A percentile compares a stretch with the other conserved stretches of the same genome.
These are phyloP conservation scores for Smutsia temminckii DNA, from an alignment of 2,797 vertebrate species.

Conservation along the genomic window DNA sequence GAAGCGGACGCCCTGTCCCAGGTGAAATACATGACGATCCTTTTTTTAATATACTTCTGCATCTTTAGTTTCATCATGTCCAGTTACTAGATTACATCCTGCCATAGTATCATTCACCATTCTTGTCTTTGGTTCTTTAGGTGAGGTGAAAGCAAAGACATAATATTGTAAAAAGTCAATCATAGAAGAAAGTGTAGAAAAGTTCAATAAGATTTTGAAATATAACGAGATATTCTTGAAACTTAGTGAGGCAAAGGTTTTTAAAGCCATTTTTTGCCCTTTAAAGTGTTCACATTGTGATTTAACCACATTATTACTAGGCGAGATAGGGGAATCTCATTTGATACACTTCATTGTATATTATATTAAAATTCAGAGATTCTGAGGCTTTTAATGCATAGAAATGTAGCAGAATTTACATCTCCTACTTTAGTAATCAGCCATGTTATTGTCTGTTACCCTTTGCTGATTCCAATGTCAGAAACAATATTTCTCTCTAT, in stretches of 20 bases:
- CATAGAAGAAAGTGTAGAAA: constrained; percentile 24
- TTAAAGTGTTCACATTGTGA: constrained; percentile 77
- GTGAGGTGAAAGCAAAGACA: constrained; percentile 45
- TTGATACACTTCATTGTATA: constrained; percentile 86
- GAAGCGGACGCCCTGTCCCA: constrained; percentile 7
- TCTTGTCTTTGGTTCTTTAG: constrained; percentile 28
- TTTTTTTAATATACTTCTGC: not conserved
- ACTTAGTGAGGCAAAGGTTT: constrained; percentile 69
- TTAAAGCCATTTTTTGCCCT: constrained; percentile 72
- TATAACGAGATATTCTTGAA: constrained; percentile 69
- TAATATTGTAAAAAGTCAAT: constrained; percentile 52
- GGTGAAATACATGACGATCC: not conserved
- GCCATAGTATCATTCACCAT: not conserved
- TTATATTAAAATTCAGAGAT: constrained; percentile 85
- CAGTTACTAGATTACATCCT: constrained; percentile 30
- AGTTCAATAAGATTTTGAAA: constrained; percentile 73
- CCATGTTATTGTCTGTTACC: constrained; percentile 86
- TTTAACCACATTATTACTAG: constrained; percentile 82
- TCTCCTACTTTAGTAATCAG: constrained; percentile 84
- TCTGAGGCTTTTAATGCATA: constrained; percentile 86
- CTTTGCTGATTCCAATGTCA: constrained; percentile 84
- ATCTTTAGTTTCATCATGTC: constrained; percentile 19
- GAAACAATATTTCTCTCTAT: constrained; percentile 83
- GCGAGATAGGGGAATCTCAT: constrained; percentile 82
- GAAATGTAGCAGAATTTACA: constrained; percentile 86